Conservation (phyloP, 2,113 vertebrate species). For the Natator depressus region DNA sequence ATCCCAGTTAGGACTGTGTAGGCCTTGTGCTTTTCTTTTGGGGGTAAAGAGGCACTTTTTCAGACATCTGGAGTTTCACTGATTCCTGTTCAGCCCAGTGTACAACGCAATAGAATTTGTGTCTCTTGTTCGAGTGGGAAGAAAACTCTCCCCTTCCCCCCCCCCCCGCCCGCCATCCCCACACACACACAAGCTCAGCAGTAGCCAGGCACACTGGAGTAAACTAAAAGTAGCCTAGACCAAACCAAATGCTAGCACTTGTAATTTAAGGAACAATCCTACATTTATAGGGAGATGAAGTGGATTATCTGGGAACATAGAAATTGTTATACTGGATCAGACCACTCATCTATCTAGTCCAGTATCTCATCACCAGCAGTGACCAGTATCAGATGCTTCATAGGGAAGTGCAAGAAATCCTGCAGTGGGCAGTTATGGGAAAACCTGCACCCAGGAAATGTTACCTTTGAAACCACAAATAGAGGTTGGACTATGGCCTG, state of each 20-base stretch:
- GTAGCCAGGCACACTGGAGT: not conserved
- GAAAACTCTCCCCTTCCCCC: not conserved
- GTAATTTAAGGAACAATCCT: not conserved
- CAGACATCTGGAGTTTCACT: not conserved
- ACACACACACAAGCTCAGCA: not conserved
- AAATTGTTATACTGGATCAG: not conserved
- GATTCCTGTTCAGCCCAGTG: not conserved
- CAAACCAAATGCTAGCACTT: not conserved
- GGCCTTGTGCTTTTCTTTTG: not conserved
- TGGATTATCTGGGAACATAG: not conserved
- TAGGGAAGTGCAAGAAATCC: not conserved
- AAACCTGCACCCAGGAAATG: not conserved
- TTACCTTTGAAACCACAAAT: not conserved
- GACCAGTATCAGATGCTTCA: not conserved
- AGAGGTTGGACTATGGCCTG: not conserved
- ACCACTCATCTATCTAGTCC: not conserved
- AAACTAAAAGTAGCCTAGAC: not conserved
- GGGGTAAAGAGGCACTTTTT: not conserved
- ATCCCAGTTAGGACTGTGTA: not conserved
- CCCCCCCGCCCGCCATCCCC: too few species aligned
- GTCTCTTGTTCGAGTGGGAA: rapidly evolving
- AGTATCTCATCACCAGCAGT: not conserved
- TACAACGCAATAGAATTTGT: not conserved
- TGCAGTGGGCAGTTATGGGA: not conserved
- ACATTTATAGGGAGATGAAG: not conserved